Conservation (phyloP, 1,140 invertebrate genomes). For the Eueides isabella region DNA sequence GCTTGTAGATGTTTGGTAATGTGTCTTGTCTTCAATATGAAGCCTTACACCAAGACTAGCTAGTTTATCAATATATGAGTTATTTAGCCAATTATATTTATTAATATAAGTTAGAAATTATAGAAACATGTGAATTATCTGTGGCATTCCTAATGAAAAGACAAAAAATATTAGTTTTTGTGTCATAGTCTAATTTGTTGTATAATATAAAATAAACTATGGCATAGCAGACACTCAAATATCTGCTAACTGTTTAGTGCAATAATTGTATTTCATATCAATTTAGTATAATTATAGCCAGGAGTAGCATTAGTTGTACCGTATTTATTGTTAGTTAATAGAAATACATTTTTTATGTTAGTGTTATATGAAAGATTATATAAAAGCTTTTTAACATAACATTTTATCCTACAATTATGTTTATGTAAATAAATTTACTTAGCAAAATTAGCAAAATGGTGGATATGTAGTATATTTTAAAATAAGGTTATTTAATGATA, state of each 20-base stretch:
- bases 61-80: neutral
- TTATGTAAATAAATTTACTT: neutral
- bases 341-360: neutral
- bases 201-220: constrained; percentile 12
- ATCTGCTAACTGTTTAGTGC: constrained; percentile 24
- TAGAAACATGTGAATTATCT: neutral
- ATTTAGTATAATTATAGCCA: constrained; percentile 24
- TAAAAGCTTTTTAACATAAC: neutral
- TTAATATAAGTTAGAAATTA: neutral
- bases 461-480: neutral
- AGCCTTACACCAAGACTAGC: neutral
- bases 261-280: constrained; percentile 25
- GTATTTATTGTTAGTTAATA: constrained; percentile 24
- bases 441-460: neutral
- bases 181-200: constrained; percentile 5
- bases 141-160: constrained; percentile 6
- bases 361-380: constrained; percentile 1
- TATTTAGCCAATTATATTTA: constrained; percentile 30
- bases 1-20: too few relatives aligned
- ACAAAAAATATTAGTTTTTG: neutral
- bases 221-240: neutral
- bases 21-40: neutral
- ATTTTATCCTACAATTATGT: neutral
- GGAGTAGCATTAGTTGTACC: constrained; percentile 17
- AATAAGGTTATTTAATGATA: neutral